Evolutionary conservation across 2,888 invertebrate species (phyloP).

Genomic region (Polylopha cassiicola): DNA sequence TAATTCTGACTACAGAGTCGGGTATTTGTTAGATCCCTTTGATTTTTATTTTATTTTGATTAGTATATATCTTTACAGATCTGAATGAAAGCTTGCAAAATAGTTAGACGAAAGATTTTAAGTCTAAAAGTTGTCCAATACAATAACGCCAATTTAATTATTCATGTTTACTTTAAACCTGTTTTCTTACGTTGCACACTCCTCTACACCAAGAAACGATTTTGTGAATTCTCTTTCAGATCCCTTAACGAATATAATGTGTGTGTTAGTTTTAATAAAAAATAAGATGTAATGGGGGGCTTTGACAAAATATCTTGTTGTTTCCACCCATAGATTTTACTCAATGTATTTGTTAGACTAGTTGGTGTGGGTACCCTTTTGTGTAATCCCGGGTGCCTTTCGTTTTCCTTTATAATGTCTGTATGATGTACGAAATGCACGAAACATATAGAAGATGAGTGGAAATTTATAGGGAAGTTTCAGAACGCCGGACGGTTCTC

Average conservation of each 20-base stretch:
- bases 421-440: conserved; percentile 93
- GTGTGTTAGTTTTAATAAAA: conserved; percentile 45
- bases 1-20: conserved; percentile 30
- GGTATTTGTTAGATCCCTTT: conserved; percentile 18
- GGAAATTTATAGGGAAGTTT: conserved; percentile 56
- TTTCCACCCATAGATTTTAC: conserved; percentile 68
- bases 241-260: conserved; percentile 49
- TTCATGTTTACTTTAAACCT: no score
- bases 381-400: conserved; percentile 76
- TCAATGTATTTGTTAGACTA: conserved; percentile 75
- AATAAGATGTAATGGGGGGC: conserved; percentile 46
- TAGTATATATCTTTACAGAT: conserved; percentile 55
- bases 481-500: conserved; percentile 56
- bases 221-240: conserved; percentile 68
- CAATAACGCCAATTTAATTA: conserved; percentile 9
- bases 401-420: conserved; percentile 75
- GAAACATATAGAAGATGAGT: conserved; percentile 90
- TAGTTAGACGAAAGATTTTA: conserved; percentile 25
- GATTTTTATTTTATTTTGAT: conserved; percentile 38
- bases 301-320: conserved; percentile 37
- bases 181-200: no score
- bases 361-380: conserved; percentile 73
- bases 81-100: conserved; percentile 65
- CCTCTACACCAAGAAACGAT: no score
- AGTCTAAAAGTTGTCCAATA: background rate